A percentile compares a stretch with the other conserved stretches of the same genome.
phyloP scores from a whole-genome alignment of 2,797 vertebrate genomes.

The Manis crassicaudata region DNA sequence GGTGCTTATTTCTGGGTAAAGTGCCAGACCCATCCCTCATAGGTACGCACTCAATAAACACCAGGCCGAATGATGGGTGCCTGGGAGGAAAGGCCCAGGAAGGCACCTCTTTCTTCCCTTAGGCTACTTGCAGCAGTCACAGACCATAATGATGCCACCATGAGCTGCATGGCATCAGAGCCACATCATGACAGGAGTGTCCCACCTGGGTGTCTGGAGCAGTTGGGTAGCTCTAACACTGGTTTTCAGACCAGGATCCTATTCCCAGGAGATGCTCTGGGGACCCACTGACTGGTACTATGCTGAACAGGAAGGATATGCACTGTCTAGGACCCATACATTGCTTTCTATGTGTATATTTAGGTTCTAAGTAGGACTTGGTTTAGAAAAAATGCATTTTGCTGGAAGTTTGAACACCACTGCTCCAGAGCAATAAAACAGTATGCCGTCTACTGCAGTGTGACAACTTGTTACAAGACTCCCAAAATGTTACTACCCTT shows the following conservation, averaged over 20 bases:
- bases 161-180: background rate
- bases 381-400: slow-evolving; percentile 27
- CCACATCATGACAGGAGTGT: background rate
- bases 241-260: background rate
- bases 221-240: background rate
- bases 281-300: background rate
- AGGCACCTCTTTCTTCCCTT: background rate
- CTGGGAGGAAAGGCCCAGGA: background rate
- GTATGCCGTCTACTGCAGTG: background rate
- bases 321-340: background rate
- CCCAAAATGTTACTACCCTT: background rate
- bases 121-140: background rate
- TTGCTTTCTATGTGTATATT: background rate
- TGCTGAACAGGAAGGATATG: background rate
- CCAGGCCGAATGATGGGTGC: background rate
- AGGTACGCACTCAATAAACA: background rate
- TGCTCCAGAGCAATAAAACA: background rate
- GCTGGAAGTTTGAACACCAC: background rate
- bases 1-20: background rate
- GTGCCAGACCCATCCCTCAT: background rate
- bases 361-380: background rate
- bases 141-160: background rate
- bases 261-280: background rate
- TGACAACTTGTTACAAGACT: background rate
- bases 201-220: background rate